These are phyloP conservation scores for Oncorhynchus gorbuscha DNA, from an alignment of 2,113 vertebrate genomes.

Conservation along the genomic window DNA sequence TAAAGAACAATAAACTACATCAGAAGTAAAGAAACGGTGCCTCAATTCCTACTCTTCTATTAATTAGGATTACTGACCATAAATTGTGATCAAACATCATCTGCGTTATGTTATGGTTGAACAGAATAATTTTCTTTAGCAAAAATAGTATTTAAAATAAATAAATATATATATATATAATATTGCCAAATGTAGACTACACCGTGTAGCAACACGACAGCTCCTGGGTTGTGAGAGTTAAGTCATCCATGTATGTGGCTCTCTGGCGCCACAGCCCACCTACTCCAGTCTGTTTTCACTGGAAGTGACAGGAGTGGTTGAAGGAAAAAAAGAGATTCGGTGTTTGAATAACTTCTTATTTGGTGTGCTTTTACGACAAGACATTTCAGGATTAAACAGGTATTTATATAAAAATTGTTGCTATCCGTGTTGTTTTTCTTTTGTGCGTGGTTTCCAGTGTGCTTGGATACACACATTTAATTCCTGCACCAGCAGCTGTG, in stretches of 20 bases:
- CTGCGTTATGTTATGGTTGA: too few relatives aligned
- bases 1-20: slow-evolving; percentile 76
- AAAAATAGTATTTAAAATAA: too few relatives aligned
- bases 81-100: too few relatives aligned
- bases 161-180: too few relatives aligned
- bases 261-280: too few relatives aligned
- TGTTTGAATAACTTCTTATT: neutral
- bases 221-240: neutral
- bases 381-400: neutral
- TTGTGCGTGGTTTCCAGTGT: neutral
- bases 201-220: too few relatives aligned
- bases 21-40: slow-evolving; percentile 43
- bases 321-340: neutral
- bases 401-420: neutral
- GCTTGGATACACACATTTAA: neutral
- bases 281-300: neutral
- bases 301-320: neutral
- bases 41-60: neutral
- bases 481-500: neutral
- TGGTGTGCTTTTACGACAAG: neutral
- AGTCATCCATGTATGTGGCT: neutral
- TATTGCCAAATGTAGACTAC: too few relatives aligned
- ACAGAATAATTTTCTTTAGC: too few relatives aligned
- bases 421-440: neutral
- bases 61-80: neutral